phyloP scores from a whole-genome alignment of 2,797 vertebrate species.

The Brotula barbata region DNA sequence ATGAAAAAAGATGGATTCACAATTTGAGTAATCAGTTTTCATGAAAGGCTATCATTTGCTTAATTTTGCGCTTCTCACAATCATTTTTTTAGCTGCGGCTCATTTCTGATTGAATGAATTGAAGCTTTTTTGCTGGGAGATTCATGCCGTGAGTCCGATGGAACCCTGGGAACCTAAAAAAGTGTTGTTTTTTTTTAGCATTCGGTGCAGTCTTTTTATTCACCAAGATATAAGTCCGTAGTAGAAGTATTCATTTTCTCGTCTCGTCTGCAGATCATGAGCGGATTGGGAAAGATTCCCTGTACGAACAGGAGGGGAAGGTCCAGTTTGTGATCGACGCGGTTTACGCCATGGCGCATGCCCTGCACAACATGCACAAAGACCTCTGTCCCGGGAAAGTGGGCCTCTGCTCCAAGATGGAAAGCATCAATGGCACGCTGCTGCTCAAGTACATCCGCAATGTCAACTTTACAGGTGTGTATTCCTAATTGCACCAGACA shows the following conservation, averaged over 20 bases:
- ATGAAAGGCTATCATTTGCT: constrained; percentile 58
- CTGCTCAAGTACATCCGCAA: constrained; percentile 93
- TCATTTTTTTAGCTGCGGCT: constrained; percentile 31
- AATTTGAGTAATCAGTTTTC: constrained; percentile 56
- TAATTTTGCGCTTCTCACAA: constrained; percentile 55
- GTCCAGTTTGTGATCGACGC: constrained; percentile 95
- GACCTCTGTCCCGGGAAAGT: constrained; percentile 89
- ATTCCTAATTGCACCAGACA: constrained; percentile 1
- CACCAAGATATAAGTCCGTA: not conserved
- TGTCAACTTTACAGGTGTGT: constrained; percentile 93
- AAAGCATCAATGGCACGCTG: constrained; percentile 87
- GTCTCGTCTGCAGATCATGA: constrained; percentile 81
- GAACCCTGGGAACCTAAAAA: not conserved
- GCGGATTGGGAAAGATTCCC: constrained; percentile 91
- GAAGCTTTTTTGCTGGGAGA: constrained; percentile 4
- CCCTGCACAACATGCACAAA: constrained; percentile 92
- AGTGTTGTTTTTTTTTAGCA: not conserved
- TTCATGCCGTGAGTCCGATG: not conserved
- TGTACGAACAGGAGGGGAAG: constrained; percentile 94
- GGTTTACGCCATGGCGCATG: constrained; percentile 93
- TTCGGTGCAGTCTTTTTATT: not conserved
- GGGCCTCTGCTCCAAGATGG: constrained; percentile 90
- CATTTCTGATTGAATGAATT: constrained; percentile 26
- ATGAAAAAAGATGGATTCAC: constrained; percentile 36
- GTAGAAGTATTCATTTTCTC: not conserved